These are phyloP conservation scores for Rhizoglyphus robini DNA, from an alignment of 1,140 invertebrate genomes.

Conservation along the genomic window DNA sequence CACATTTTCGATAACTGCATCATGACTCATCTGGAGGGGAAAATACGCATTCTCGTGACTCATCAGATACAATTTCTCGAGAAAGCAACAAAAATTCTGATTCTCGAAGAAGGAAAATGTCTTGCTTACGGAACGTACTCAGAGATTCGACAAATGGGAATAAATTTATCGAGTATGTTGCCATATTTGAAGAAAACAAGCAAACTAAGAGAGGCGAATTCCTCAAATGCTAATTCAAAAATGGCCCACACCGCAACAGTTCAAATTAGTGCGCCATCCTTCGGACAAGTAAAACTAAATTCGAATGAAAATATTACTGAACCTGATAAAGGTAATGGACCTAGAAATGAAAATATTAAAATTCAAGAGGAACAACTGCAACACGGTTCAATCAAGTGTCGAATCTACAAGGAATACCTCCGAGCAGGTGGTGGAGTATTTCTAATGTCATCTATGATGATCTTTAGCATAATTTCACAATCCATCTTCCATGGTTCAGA, in stretches of 20 bases:
- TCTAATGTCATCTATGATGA: background rate
- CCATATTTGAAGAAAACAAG: no score
- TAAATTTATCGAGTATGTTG: conserved; percentile 19
- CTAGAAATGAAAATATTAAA: no score
- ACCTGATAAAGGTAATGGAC: background rate
- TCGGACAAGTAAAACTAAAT: background rate
- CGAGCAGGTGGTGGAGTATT: background rate
- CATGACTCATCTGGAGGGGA: conserved; percentile 4
- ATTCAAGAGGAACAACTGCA: conserved; percentile 4
- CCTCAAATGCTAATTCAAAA: no score
- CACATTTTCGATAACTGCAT: conserved; percentile 38
- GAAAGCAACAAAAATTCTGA: conserved; percentile 56
- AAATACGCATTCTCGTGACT: conserved; percentile 32
- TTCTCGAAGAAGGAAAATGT: conserved; percentile 46
- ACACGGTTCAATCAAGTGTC: no score
- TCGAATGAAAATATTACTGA: background rate
- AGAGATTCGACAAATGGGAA: conserved; percentile 16
- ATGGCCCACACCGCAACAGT: no score
- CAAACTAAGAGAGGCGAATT: no score
- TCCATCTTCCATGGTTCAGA: conserved; percentile 16
- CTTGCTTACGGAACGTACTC: conserved; percentile 2
- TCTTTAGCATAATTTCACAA: conserved; percentile 15
- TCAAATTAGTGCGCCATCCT: no score
- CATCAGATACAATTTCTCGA: conserved; percentile 43
- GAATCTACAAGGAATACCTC: conserved; percentile 19